Conservation (phyloP, 2,113 vertebrate species). For the Tetrax tetrax region DNA sequence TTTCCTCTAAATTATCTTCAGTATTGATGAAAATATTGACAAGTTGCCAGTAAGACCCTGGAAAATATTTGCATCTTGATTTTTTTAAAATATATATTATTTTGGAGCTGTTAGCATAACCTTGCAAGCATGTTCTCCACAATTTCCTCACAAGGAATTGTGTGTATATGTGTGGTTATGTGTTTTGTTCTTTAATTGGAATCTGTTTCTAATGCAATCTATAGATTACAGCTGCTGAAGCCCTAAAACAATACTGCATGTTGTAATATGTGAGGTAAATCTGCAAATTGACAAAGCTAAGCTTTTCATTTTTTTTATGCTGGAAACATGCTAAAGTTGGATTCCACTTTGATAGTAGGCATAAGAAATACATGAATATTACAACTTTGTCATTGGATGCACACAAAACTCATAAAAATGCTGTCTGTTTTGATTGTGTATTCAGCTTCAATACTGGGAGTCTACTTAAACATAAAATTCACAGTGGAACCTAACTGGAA, state of each 20-base stretch:
- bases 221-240: background rate
- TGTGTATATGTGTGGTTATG: background rate
- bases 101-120: background rate
- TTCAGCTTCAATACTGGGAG: background rate
- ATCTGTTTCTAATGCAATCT: background rate
- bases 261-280: background rate
- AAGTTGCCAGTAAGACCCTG: background rate
- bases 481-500: background rate
- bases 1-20: background rate
- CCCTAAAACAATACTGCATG: background rate
- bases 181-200: background rate
- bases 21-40: background rate
- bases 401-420: background rate
- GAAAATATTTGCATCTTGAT: background rate
- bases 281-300: background rate
- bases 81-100: background rate
- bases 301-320: background rate
- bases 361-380: background rate
- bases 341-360: background rate
- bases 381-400: background rate
- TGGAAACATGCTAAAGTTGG: background rate
- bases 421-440: conserved; percentile 6
- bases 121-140: background rate
- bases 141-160: background rate
- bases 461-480: background rate